phyloP scores from a whole-genome alignment of 2,113 vertebrate species.

The Leucosticte australis region DNA sequence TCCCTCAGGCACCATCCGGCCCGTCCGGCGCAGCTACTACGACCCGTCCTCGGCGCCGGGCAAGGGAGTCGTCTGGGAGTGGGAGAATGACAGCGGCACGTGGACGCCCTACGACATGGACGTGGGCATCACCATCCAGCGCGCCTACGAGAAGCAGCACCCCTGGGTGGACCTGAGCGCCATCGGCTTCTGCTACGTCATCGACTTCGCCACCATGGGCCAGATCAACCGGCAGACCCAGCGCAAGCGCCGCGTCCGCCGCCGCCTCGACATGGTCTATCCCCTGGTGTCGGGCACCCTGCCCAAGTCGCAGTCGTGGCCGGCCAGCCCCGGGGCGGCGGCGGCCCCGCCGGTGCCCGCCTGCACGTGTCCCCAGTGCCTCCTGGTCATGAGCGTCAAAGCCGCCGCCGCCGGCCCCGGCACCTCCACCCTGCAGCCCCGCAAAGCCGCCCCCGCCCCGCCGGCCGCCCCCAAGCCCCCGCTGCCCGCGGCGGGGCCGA shows the following conservation, averaged over 20 bases:
- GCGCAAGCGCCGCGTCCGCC: slow-evolving; percentile 83
- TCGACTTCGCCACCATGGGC: slow-evolving; percentile 79
- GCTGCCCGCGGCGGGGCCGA: background rate
- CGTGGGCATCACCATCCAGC: slow-evolving; percentile 78
- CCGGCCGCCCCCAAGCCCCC: background rate
- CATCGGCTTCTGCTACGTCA: slow-evolving; percentile 79
- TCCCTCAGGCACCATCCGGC: slow-evolving; percentile 76
- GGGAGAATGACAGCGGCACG: slow-evolving; percentile 77
- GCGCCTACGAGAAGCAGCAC: slow-evolving; percentile 76
- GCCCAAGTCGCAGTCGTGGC: slow-evolving; percentile 80
- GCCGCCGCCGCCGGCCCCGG: background rate
- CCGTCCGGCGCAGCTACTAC: slow-evolving; percentile 77
- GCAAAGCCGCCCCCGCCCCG: slow-evolving; percentile 33
- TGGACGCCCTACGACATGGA: slow-evolving; percentile 82
- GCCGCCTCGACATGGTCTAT: slow-evolving; percentile 82
- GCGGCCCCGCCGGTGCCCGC: slow-evolving; percentile 68
- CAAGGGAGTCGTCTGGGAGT: slow-evolving; percentile 81
- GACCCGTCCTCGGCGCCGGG: slow-evolving; percentile 73
- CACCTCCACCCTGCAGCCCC: slow-evolving; percentile 63
- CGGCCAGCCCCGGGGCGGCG: background rate
- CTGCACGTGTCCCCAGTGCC: slow-evolving; percentile 89
- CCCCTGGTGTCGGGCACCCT: slow-evolving; percentile 80
- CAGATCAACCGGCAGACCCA: slow-evolving; percentile 83
- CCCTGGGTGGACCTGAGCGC: slow-evolving; percentile 79
- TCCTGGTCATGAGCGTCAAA: slow-evolving; percentile 89